Percentiles rank a stretch among this genome's conserved stretches.
Evolutionary conservation across 1,140 invertebrate genomes (phyloP).

Genomic region (Halesus radiatus): DNA sequence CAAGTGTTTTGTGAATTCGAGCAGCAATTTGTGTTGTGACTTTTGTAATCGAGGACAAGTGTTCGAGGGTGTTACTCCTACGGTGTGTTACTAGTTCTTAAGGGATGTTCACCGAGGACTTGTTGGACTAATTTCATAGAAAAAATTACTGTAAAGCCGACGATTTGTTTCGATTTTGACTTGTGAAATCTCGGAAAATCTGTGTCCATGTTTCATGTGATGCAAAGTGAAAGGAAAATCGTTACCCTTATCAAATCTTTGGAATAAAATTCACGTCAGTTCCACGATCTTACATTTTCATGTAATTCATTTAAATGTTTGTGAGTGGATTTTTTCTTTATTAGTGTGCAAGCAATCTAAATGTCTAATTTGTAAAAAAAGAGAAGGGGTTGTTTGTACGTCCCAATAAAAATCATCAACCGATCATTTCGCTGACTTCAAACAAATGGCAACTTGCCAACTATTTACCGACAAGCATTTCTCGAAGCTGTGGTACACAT

Average conservation of each 20-base stretch:
- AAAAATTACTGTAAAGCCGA: background rate
- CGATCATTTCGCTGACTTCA: background rate
- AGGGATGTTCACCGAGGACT: background rate
- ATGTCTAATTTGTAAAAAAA: background rate
- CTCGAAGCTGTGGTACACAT: background rate
- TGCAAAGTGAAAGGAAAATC: too few species aligned
- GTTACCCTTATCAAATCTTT: background rate
- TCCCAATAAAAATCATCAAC: background rate
- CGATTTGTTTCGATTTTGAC: background rate
- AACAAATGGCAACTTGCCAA: constrained; percentile 11
- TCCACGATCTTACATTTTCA: background rate
- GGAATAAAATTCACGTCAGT: background rate
- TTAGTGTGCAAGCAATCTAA: background rate
- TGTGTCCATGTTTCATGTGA: background rate
- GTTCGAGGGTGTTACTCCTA: background rate
- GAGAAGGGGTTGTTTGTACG: background rate
- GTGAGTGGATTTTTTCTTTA: background rate
- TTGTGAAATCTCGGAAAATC: background rate
- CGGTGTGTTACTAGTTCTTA: background rate
- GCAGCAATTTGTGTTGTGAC: constrained; percentile 29
- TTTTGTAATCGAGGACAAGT: background rate
- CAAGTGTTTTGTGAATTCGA: constrained; percentile 7
- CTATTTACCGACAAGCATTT: background rate
- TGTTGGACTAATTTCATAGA: background rate
- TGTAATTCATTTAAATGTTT: background rate